Evolutionary conservation across 2,888 invertebrate genomes (phyloP), one percentile per base, ranked within the genome.

Genomic region (Dione juno): DNA sequence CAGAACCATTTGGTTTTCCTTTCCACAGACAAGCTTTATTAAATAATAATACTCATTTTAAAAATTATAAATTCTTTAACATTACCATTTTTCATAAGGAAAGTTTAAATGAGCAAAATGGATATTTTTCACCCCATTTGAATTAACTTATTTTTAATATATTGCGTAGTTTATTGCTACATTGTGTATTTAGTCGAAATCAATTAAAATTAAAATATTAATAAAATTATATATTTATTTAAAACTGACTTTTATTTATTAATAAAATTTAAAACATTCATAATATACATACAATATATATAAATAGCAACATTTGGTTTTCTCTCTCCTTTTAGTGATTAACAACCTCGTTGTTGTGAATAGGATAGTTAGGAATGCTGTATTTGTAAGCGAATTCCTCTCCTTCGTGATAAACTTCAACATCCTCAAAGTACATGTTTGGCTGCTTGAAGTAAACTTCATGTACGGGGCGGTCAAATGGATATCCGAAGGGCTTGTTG

Each of bases 341-440:
- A 54, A 80, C 80, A 61, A 83, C 82, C 67, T 80, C 77, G 66
- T 80, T 82, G 64, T 76, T 74, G 43, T 81, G 76, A 13, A 28
- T 21, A 5, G 10, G 21, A 28, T 28, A 14, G n/a, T 59, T 59
- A 52, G 86, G 87, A 59, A 80, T 77, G 68, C 84, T 87, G 72
- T 83, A 80, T 65, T 81, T 78, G 78, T 86, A 87, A 14, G 85
- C 76, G 67, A 84, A 85, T 53, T 82, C 80, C 58, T 89, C 87
- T 48, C 88, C 90, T 72, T 91, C 86, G 81, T 94, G 93, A 84
- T 90, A 94, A 78, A 95, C 90, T 61, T 80, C 72, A 7, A 95
- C 94, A 79, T 95, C 94, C 85, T 94, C 90, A 82, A 94, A 93
- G 92, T 83, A 94, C 90, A 94, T 94, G 86, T 95, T 95, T 40